Percentiles rank a stretch among this genome's conserved stretches.
These are phyloP conservation scores for Lamproptera curius DNA, from an alignment of 2,888 invertebrate species.

Conservation along the genomic window DNA sequence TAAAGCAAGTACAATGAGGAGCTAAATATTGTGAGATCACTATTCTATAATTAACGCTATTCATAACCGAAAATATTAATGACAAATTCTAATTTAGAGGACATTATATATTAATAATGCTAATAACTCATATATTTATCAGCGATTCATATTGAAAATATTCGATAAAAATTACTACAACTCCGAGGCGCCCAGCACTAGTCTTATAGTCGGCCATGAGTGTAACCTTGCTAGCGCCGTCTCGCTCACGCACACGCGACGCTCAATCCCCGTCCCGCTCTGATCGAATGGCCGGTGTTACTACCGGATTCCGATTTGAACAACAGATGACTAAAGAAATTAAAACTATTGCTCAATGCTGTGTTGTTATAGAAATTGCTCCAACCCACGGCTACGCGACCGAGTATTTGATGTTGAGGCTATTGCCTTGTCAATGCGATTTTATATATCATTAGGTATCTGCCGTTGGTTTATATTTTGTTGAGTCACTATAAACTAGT, in stretches of 20 bases:
- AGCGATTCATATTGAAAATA: conserved; percentile 18
- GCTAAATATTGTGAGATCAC: not conserved
- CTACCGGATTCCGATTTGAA: conserved; percentile 67
- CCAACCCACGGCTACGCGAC: no score
- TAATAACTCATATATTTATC: not conserved
- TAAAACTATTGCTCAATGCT: conserved; percentile 11
- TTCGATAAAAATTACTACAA: conserved; percentile 27
- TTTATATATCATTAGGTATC: no score
- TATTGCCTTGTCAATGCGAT: no score
- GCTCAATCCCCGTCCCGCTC: conserved; percentile 42
- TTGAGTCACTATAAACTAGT: no score
- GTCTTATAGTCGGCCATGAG: conserved; percentile 57
- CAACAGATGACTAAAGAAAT: conserved; percentile 20
- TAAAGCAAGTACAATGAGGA: conserved; percentile 13
- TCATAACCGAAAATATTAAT: not conserved
- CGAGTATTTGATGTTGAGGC: no score
- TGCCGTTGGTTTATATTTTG: no score
- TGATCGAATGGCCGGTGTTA: conserved; percentile 39
- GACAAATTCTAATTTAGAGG: not conserved
- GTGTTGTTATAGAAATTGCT: not conserved
- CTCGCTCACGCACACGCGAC: conserved; percentile 42
- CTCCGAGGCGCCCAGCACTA: conserved; percentile 35
- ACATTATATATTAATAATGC: not conserved
- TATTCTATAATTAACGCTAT: not conserved
- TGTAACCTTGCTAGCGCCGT: conserved; percentile 59